Conservation (phyloP, 1,140 invertebrate genomes). For the Megalopta genalis region DNA sequence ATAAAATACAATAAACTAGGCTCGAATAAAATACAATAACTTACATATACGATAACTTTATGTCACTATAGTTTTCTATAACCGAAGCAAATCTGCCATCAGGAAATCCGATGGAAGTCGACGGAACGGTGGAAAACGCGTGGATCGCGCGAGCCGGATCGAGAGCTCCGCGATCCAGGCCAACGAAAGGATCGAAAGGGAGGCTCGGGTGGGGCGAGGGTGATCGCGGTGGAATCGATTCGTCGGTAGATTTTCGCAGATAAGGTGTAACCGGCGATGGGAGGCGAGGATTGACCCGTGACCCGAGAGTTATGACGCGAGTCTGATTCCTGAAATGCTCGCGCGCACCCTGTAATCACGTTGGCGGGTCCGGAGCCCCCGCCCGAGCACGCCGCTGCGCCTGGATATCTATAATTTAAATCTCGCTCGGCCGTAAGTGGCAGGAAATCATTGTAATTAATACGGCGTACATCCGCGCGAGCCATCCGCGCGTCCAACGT, state of each 20-base stretch:
- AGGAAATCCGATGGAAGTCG: too few relatives aligned
- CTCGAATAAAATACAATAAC: too few relatives aligned
- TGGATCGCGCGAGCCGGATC: too few relatives aligned
- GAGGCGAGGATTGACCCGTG: slow-evolving; percentile 53
- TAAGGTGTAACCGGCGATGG: neutral
- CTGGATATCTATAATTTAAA: slow-evolving; percentile 73
- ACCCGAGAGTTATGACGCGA: slow-evolving; percentile 63
- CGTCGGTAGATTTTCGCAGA: slow-evolving; percentile 47
- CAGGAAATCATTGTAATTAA: slow-evolving; percentile 72
- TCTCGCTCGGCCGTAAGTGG: slow-evolving; percentile 68
- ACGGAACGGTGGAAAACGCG: too few relatives aligned
- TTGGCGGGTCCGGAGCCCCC: slow-evolving; percentile 36
- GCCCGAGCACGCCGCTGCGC: slow-evolving; percentile 22
- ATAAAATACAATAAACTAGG: too few relatives aligned
- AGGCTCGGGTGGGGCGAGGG: too few relatives aligned
- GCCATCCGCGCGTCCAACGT: slow-evolving; percentile 29
- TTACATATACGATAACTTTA: too few relatives aligned
- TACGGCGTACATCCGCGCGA: slow-evolving; percentile 59
- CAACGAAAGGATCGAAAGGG: neutral
- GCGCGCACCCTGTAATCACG: slow-evolving; percentile 63
- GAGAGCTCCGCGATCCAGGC: too few relatives aligned
- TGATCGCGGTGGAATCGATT: slow-evolving; percentile 37
- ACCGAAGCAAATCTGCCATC: too few relatives aligned
- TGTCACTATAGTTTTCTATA: too few relatives aligned
- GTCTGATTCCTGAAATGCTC: slow-evolving; percentile 66